Conservation (phyloP, 2,113 vertebrate genomes). For the Rhizomys pruinosus region DNA sequence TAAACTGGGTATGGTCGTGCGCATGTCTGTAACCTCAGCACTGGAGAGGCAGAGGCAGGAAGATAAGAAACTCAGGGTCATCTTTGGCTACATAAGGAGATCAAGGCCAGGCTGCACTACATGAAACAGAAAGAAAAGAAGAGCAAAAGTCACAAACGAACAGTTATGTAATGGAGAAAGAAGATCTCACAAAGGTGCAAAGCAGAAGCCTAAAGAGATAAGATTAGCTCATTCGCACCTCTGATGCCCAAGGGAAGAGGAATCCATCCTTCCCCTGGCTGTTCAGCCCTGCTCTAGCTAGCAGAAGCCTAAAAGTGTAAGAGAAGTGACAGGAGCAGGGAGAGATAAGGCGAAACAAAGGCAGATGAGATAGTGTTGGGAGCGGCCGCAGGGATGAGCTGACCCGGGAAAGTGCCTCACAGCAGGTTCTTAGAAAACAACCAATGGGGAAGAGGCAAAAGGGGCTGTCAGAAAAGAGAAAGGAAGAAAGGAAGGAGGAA, state of each 20-base stretch:
- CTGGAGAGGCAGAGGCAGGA: background rate
- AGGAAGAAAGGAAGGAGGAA: background rate
- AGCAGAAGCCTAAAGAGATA: background rate
- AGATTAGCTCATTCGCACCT: background rate
- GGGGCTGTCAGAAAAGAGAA: too few relatives aligned
- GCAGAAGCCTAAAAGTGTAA: background rate
- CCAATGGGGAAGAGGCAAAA: background rate
- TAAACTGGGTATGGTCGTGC: background rate
- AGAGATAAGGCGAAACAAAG: background rate
- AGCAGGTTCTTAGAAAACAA: background rate
- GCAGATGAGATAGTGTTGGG: background rate
- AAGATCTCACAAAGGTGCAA: background rate
- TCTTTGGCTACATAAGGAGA: background rate
- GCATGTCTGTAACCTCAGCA: background rate
- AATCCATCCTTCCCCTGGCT: background rate
- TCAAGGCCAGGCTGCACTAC: background rate
- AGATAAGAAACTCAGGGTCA: background rate
- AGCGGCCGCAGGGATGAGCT: background rate
- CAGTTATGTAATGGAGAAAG: background rate
- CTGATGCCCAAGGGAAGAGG: background rate
- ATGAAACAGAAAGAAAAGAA: background rate
- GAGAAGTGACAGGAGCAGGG: background rate
- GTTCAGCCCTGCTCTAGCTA: background rate
- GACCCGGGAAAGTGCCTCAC: background rate
- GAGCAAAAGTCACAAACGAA: background rate